Conservation (phyloP, 1,140 invertebrate genomes). For the Vollenhovia emeryi region DNA sequence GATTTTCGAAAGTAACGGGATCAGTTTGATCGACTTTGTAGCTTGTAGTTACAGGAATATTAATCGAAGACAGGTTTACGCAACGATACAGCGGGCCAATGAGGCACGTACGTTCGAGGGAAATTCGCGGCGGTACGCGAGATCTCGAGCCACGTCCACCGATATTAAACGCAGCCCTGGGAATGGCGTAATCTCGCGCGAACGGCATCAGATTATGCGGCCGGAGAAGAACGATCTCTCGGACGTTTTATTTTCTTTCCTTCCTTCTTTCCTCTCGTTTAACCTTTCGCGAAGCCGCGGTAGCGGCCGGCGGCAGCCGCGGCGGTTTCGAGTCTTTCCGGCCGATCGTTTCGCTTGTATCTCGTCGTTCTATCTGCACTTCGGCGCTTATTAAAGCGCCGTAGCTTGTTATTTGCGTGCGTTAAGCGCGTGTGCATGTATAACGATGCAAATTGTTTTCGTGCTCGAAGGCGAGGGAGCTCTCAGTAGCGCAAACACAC, state of each 20-base stretch:
- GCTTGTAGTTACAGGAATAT: constrained; percentile 1
- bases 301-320: background rate
- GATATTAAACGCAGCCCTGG: constrained; percentile 37
- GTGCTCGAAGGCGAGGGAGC: background rate
- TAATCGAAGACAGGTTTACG: constrained; percentile 27
- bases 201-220: constrained; percentile 51
- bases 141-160: constrained; percentile 7
- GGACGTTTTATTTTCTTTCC: constrained; percentile 13
- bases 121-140: constrained; percentile 27
- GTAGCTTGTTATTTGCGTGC: constrained; percentile 33
- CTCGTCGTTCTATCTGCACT: constrained; percentile 45
- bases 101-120: background rate
- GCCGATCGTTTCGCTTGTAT: constrained; percentile 40
- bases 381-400: constrained; percentile 39
- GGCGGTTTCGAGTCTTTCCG: background rate
- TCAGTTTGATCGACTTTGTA: background rate
- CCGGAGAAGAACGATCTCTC: constrained; percentile 32
- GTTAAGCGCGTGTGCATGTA: constrained; percentile 7
- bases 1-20: constrained; percentile 36
- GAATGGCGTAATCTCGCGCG: constrained; percentile 22
- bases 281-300: constrained; percentile 39
- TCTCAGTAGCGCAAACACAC: background rate
- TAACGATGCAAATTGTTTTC: constrained; percentile 36
- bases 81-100: background rate
- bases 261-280: constrained; percentile 17